These are phyloP conservation scores for Rafetus swinhoei DNA, from an alignment of 2,113 vertebrate species.

Conservation along the genomic window DNA sequence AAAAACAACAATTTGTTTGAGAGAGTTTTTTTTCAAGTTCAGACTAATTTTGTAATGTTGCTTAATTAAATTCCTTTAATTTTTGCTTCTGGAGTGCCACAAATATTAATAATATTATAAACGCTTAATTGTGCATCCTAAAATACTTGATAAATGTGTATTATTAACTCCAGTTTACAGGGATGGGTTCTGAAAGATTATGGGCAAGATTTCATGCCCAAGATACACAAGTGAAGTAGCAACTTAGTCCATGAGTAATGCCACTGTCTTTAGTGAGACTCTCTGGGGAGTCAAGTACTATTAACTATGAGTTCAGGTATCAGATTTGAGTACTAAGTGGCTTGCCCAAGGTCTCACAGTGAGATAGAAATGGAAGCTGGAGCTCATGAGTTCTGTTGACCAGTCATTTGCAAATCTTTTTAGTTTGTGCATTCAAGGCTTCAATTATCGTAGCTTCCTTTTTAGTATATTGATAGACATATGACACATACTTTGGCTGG, in stretches of 20 bases:
- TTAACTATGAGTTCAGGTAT: fast-evolving
- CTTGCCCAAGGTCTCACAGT: not conserved
- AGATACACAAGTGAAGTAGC: fast-evolving
- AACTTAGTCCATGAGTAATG: not conserved
- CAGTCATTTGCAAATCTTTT: not conserved
- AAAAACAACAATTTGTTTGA: not conserved
- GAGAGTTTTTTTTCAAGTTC: fast-evolving
- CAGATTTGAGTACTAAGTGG: not conserved
- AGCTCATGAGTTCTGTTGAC: not conserved
- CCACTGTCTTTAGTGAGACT: not conserved
- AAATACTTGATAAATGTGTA: not conserved
- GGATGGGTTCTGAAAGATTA: not conserved
- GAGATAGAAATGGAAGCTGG: not conserved
- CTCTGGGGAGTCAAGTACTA: not conserved
- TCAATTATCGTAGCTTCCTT: not conserved
- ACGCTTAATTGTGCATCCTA: not conserved
- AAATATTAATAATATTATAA: not conserved
- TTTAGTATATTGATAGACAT: not conserved
- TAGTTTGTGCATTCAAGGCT: not conserved
- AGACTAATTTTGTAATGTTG: not conserved
- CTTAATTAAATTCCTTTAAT: not conserved
- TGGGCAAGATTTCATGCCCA: not conserved
- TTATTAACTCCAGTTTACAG: not conserved
- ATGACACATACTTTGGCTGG: not conserved
- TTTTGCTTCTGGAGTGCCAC: not conserved